These are phyloP conservation scores for Brenthis ino DNA, from an alignment of 2,888 invertebrate genomes.

Conservation along the genomic window DNA sequence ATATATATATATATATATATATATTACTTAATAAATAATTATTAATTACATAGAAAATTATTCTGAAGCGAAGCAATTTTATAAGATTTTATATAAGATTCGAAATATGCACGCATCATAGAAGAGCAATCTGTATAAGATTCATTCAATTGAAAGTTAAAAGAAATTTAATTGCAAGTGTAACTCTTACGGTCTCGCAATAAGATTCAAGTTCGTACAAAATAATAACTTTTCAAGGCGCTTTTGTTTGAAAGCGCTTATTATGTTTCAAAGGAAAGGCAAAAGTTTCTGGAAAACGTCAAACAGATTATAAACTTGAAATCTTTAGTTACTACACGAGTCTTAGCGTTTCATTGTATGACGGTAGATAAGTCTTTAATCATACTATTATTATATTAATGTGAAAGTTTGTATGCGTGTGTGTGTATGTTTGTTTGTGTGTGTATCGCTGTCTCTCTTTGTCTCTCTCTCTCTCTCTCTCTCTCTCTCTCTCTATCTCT, in stretches of 20 bases:
- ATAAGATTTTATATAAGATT: not conserved
- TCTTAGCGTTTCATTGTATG: not conserved
- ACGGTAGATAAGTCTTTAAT: no score
- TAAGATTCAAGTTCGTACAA: not conserved
- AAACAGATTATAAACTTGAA: constrained; percentile 19
- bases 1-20: no score
- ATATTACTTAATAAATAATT: no score
- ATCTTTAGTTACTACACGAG: constrained; percentile 18
- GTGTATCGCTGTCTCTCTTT: no score
- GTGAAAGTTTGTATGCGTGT: no score
- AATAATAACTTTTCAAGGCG: constrained; percentile 12
- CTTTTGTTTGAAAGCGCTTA: constrained; percentile 14
- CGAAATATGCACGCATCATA: not conserved
- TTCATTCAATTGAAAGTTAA: constrained; percentile 6
- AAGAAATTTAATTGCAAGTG: constrained; percentile 1
- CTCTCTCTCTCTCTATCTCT: no score
- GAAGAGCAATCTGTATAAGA: constrained; percentile 9
- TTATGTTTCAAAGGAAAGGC: constrained; percentile 15
- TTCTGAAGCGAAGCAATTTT: not conserved
- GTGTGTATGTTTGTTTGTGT: no score
- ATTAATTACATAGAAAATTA: no score
- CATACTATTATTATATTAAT: no score
- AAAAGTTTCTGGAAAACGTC: constrained; percentile 19
- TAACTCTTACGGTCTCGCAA: not conserved
- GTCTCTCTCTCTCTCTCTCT: no score